Percentiles rank a stretch among this genome's conserved stretches.
Evolutionary conservation across 2,797 vertebrate genomes (phyloP).

Genomic region (Gallinago nigripennis): DNA sequence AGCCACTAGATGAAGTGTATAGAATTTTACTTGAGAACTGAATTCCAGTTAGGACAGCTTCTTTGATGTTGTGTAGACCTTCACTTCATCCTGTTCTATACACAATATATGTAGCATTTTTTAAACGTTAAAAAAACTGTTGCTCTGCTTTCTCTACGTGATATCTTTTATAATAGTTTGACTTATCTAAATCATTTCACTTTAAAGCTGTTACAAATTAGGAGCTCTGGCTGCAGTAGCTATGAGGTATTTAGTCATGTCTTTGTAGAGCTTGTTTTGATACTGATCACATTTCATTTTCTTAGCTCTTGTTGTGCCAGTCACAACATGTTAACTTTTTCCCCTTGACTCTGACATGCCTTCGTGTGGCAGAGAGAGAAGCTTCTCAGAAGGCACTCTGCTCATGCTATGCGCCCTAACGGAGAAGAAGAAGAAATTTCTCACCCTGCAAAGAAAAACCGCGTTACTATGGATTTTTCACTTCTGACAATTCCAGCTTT

Average conservation of each 20-base stretch:
- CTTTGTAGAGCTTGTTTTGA: not conserved
- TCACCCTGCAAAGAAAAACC: conserved; percentile 75
- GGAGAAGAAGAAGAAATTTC: conserved; percentile 75
- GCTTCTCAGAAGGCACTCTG: conserved; percentile 88
- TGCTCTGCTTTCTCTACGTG: not conserved
- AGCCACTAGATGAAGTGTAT: not conserved
- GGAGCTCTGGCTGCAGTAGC: not conserved
- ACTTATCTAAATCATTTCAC: not conserved
- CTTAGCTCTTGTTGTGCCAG: not conserved
- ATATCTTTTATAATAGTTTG: not conserved
- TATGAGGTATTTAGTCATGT: not conserved
- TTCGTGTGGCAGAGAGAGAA: conserved; percentile 82
- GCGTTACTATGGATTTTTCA: conserved; percentile 93
- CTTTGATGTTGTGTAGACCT: not conserved
- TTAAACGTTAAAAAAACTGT: not conserved
- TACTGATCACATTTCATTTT: conserved; percentile 26
- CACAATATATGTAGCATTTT: not conserved
- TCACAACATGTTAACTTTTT: conserved; percentile 63
- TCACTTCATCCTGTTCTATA: not conserved
- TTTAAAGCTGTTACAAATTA: conserved; percentile 5
- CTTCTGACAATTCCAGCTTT: conserved; percentile 82
- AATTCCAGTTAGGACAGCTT: not conserved
- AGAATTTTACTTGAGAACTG: not conserved
- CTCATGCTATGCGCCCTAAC: conserved; percentile 78
- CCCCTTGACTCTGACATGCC: conserved; percentile 70